Evolutionary conservation across 2,888 invertebrate species (phyloP).

Genomic region (Linyphia triangularis): DNA sequence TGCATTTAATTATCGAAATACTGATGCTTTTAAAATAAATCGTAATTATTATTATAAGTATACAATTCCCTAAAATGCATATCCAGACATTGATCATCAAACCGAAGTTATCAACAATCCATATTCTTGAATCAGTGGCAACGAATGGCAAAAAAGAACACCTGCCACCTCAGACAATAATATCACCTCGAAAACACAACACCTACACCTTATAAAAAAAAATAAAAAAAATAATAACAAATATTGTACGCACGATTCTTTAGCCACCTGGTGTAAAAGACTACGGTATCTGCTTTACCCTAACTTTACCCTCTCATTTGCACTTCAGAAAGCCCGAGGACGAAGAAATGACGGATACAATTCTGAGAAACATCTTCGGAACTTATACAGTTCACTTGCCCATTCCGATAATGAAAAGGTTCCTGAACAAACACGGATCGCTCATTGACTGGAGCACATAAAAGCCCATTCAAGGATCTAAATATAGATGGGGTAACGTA

Average conservation of each 20-base stretch:
- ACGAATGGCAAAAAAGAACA: background rate
- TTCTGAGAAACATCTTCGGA: conserved; percentile 4
- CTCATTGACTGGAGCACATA: background rate
- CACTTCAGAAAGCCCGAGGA: background rate
- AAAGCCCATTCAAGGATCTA: conserved; percentile 3
- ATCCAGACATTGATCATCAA: no score
- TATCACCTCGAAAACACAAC: background rate
- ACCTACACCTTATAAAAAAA: no score
- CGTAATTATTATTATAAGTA: no score
- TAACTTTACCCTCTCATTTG: conserved; percentile 1
- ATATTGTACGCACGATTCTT: background rate
- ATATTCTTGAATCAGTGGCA: no score
- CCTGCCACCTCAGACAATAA: no score
- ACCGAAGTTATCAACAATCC: no score
- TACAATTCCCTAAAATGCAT: no score
- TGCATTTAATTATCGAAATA: no score
- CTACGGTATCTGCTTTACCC: background rate
- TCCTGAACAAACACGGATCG: conserved; percentile 6
- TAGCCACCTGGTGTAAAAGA: conserved; percentile 16
- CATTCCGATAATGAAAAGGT: conserved; percentile 43
- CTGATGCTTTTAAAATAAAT: no score
- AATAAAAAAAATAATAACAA: no score
- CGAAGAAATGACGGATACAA: background rate
- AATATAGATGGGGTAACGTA: conserved; percentile 16
- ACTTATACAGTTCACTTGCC: background rate